phyloP scores from a whole-genome alignment of 2,888 invertebrate species.

The Drosophila buzzatii region DNA sequence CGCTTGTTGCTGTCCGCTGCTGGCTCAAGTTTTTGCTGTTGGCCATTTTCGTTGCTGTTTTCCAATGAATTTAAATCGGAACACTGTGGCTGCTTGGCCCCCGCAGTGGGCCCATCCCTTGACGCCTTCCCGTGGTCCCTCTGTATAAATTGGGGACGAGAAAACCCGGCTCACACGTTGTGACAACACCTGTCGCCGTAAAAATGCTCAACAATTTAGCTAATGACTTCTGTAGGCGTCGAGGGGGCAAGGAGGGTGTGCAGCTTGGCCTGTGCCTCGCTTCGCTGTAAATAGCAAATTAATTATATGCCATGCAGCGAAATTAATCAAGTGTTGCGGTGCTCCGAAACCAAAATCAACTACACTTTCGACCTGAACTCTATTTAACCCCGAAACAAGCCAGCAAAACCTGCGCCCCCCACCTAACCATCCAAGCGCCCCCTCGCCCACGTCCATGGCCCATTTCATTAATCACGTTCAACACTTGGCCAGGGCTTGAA shows the following conservation, averaged over 20 bases:
- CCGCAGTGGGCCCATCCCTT: too few species aligned
- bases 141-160: too few species aligned
- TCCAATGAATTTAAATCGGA: slow-evolving; percentile 77
- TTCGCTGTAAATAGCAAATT: slow-evolving; percentile 71
- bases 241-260: too few species aligned
- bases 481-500: slow-evolving; percentile 54
- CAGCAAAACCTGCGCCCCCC: slow-evolving; percentile 23
- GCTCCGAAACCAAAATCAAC: slow-evolving; percentile 58
- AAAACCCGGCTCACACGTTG: slow-evolving; percentile 30
- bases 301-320: slow-evolving; percentile 78
- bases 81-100: slow-evolving; percentile 31
- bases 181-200: slow-evolving; percentile 73
- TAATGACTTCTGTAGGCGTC: slow-evolving; percentile 59
- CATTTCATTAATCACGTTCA: slow-evolving; percentile 80
- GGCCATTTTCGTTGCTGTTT: slow-evolving; percentile 32
- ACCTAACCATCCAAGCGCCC: background rate
- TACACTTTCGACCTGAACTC: slow-evolving; percentile 70
- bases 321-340: slow-evolving; percentile 74
- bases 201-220: slow-evolving; percentile 73
- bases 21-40: slow-evolving; percentile 21
- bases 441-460: slow-evolving; percentile 29
- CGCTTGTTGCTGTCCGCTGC: slow-evolving; percentile 50
- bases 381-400: slow-evolving; percentile 73
- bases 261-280: background rate
- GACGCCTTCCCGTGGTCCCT: too few species aligned